Evolutionary conservation across 2,888 invertebrate genomes (phyloP).

Genomic region (Podotricha telesiphe): DNA sequence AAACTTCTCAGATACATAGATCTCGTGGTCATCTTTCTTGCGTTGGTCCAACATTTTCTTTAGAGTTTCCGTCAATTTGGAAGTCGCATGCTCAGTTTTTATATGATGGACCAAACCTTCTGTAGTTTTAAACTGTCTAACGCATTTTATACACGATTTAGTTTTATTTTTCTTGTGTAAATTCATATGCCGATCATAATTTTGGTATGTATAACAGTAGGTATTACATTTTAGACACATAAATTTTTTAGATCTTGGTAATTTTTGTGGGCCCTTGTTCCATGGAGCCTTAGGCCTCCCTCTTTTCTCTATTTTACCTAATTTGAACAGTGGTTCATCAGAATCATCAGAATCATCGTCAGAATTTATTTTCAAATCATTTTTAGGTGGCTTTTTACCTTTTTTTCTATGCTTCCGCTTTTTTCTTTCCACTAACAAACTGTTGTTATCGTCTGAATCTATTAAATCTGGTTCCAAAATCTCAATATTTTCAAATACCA

Average conservation of each 20-base stretch:
- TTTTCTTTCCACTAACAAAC: background rate
- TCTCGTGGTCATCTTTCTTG: constrained; percentile 46
- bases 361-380: constrained; percentile 43
- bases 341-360: constrained; percentile 51
- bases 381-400: constrained; percentile 31
- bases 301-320: constrained; percentile 43
- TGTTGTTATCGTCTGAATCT: constrained; percentile 15
- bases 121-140: constrained; percentile 55
- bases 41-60: constrained; percentile 63
- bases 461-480: constrained; percentile 32
- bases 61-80: constrained; percentile 67
- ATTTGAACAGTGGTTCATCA: constrained; percentile 56
- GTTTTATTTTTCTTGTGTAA: constrained; percentile 57
- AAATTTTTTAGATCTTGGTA: constrained; percentile 47
- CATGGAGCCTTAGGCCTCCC: constrained; percentile 21
- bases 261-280: background rate
- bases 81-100: constrained; percentile 56
- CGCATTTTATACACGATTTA: constrained; percentile 69
- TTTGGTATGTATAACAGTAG: constrained; percentile 71
- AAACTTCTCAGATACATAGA: constrained; percentile 50
- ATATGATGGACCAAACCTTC: constrained; percentile 58
- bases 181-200: constrained; percentile 68
- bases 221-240: constrained; percentile 65
- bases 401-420: background rate
- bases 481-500: constrained; percentile 17